Evolutionary conservation across 2,888 invertebrate species (phyloP), one percentile per base, ranked within the genome.

Genomic region (Himalopsyche anomala): DNA sequence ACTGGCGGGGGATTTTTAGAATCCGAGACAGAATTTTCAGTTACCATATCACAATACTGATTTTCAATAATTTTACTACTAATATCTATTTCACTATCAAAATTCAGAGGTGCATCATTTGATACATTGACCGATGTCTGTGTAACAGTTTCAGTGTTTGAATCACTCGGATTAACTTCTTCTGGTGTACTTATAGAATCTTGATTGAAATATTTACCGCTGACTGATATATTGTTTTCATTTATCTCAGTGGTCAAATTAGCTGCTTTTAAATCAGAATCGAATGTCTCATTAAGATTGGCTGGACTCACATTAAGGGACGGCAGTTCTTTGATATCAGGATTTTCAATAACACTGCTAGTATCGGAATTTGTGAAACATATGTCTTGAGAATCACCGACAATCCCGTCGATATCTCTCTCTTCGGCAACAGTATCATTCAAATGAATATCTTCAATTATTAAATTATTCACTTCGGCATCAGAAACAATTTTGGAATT

Each of bases 341-440:
- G 74, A 38, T 74, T 74, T 74, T 74, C 74, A 74, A 74, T 38
- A 38, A 74, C 36, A 38, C 74, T 74, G 15, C 74, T 74, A 6
- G 74, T 36, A 12, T 74, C 74, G 4, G 74, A 74, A 38, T 74
- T 74, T 38, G 38, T 74, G 5, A 74, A 74, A 74, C 74, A 74
- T 74, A 9, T 74, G 38, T 74, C 69, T 9, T 36, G n/a, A 8
- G 36, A 69, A 69, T 28, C 36, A 74, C 36, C 12, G 15, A 5
- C 74, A 12, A 12, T 36, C 9, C 36, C 36, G 12, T 74, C 36
- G 2, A 36, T 28, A 36, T 15, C 36, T 15, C 15, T 11, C 12
- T 74, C 74, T 74, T 36, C 28, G 0, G 38, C 1, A 15, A 12
- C 36, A 12, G 74, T 12, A 38, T 74, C 36, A 74, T 74, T 74